Conservation (phyloP, 2,113 vertebrate species). For the Thermophis baileyi region DNA sequence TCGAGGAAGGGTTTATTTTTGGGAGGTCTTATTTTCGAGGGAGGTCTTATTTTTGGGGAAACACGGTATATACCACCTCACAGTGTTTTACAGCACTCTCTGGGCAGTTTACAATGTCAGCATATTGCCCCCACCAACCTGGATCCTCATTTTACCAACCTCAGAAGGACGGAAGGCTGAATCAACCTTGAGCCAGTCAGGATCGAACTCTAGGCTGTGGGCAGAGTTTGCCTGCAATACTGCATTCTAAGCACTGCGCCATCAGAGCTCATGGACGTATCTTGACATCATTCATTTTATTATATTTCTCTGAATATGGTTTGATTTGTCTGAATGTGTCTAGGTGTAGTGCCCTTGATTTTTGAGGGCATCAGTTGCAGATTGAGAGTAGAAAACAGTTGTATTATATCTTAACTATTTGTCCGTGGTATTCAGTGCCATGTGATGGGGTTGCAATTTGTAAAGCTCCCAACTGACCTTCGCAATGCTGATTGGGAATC, state of each 20-base stretch:
- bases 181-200: background rate
- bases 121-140: background rate
- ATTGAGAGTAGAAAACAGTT: background rate
- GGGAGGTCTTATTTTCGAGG: too few relatives aligned
- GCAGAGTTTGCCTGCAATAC: background rate
- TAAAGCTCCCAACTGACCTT: background rate
- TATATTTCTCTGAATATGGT: background rate
- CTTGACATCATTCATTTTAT: background rate
- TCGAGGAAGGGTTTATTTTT: too few relatives aligned
- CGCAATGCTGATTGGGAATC: background rate
- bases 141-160: background rate
- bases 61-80: too few relatives aligned
- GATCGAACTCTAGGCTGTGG: background rate
- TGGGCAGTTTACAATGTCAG: background rate
- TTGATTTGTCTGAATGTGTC: background rate
- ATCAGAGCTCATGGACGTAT: background rate
- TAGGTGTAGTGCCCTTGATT: background rate
- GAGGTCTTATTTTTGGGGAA: too few relatives aligned
- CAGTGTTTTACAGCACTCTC: background rate
- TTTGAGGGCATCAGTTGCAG: background rate
- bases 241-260: background rate
- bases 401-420: background rate
- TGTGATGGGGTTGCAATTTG: background rate
- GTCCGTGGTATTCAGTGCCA: background rate
- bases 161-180: background rate